Conservation (phyloP, 2,113 vertebrate genomes). For the Callopanchax toddi region DNA sequence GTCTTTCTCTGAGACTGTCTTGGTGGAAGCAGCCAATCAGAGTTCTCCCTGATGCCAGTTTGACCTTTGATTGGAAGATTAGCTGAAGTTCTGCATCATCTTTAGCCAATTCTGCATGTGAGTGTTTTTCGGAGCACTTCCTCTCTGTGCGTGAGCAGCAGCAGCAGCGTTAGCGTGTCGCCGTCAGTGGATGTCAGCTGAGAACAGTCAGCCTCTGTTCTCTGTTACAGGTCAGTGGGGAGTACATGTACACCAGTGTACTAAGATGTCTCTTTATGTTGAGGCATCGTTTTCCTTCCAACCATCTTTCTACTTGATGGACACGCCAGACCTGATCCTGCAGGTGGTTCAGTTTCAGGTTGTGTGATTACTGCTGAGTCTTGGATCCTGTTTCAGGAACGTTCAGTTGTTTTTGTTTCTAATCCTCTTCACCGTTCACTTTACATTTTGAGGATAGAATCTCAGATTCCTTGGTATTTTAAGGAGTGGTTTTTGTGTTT, state of each 20-base stretch:
- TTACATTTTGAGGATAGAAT: too few species aligned
- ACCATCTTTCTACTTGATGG: too few species aligned
- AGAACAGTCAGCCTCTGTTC: conserved; percentile 6
- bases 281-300: neutral
- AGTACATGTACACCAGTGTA: neutral
- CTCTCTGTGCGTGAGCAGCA: neutral
- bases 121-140: conserved; percentile 3
- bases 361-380: too few species aligned
- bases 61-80: too few species aligned
- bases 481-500: too few species aligned
- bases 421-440: too few species aligned
- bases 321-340: too few species aligned
- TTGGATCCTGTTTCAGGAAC: too few species aligned
- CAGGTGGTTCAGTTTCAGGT: too few species aligned
- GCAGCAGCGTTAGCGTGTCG: neutral
- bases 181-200: conserved; percentile 1
- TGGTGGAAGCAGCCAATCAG: conserved; percentile 10
- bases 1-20: conserved; percentile 7
- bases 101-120: conserved; percentile 6
- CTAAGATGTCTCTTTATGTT: too few species aligned
- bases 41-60: neutral
- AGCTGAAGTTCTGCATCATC: conserved; percentile 23
- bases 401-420: too few species aligned
- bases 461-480: too few species aligned
- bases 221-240: conserved; percentile 42